Evolutionary conservation across 2,888 invertebrate genomes (phyloP).

Genomic region (Marronus borbonicus): DNA sequence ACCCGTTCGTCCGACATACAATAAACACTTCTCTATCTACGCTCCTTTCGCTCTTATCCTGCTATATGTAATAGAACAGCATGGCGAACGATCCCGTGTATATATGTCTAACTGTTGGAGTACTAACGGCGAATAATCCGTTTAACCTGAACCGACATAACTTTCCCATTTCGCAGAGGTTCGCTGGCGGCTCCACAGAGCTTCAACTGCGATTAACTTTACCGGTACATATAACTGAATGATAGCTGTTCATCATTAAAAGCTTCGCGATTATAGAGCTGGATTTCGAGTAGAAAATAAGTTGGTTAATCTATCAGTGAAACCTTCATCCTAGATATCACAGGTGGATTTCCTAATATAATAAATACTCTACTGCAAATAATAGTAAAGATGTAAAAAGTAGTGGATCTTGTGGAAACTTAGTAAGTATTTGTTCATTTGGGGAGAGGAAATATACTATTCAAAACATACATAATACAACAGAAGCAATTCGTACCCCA

Average conservation of each 20-base stretch:
- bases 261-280: slow-evolving; percentile 60
- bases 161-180: slow-evolving; percentile 68
- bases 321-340: no score
- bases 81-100: slow-evolving; percentile 49
- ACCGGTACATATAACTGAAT: slow-evolving; percentile 64
- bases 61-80: slow-evolving; percentile 47
- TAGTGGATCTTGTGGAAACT: no score
- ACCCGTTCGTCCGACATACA: slow-evolving; percentile 19
- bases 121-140: slow-evolving; percentile 65
- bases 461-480: no score
- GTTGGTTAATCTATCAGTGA: no score
- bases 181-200: slow-evolving; percentile 2
- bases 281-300: slow-evolving; percentile 59
- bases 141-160: slow-evolving; percentile 70
- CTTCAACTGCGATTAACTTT: slow-evolving; percentile 62
- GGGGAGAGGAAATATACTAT: no score
- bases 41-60: neutral
- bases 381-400: no score
- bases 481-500: no score
- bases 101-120: slow-evolving; percentile 19
- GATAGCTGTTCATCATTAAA: slow-evolving; percentile 66
- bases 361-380: no score
- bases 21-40: neutral
- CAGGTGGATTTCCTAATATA: no score
- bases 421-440: no score